A percentile compares a stretch with the other conserved stretches of the same genome.
Evolutionary conservation across 2,888 invertebrate genomes (phyloP).

Genomic region (Philereme vetulata): DNA sequence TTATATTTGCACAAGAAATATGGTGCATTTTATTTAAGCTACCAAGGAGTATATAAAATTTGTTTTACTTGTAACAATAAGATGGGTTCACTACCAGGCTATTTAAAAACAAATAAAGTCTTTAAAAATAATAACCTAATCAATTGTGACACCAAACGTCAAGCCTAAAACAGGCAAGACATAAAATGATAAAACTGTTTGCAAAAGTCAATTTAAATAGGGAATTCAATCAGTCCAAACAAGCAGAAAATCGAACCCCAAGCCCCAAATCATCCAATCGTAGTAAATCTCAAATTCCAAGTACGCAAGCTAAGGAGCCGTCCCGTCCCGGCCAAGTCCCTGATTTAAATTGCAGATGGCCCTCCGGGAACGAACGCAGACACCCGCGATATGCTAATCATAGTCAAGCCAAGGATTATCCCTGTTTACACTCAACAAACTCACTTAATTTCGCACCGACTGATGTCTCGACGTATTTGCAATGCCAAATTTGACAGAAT

Average conservation of each 20-base stretch:
- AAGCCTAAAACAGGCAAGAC: slow-evolving; percentile 36
- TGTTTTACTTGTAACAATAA: too few species aligned
- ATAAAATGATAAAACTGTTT: slow-evolving; percentile 50
- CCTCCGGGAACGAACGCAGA: slow-evolving; percentile 75
- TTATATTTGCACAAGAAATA: slow-evolving; percentile 40
- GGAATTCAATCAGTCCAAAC: slow-evolving; percentile 78
- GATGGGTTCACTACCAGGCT: not conserved
- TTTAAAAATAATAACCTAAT: not conserved
- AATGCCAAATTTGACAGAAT: slow-evolving; percentile 35
- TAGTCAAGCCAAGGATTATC: slow-evolving; percentile 83
- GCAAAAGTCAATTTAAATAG: slow-evolving; percentile 67
- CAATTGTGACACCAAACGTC: slow-evolving; percentile 29
- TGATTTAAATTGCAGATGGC: slow-evolving; percentile 83
- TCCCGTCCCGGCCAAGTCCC: slow-evolving; percentile 77
- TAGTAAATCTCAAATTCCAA: slow-evolving; percentile 80
- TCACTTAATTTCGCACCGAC: slow-evolving; percentile 81
- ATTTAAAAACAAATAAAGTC: not conserved
- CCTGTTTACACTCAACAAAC: slow-evolving; percentile 84
- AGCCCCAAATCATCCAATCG: slow-evolving; percentile 81
- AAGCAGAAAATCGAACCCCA: slow-evolving; percentile 82
- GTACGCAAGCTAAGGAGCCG: slow-evolving; percentile 76
- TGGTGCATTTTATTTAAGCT: slow-evolving; percentile 20
- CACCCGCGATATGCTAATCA: slow-evolving; percentile 83
- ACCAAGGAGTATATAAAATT: not conserved
- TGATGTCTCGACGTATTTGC: slow-evolving; percentile 73